A percentile compares a stretch with the other conserved stretches of the same genome.
phyloP scores from a whole-genome alignment of 2,888 invertebrate genomes.

The Scrobipalpa costella region DNA sequence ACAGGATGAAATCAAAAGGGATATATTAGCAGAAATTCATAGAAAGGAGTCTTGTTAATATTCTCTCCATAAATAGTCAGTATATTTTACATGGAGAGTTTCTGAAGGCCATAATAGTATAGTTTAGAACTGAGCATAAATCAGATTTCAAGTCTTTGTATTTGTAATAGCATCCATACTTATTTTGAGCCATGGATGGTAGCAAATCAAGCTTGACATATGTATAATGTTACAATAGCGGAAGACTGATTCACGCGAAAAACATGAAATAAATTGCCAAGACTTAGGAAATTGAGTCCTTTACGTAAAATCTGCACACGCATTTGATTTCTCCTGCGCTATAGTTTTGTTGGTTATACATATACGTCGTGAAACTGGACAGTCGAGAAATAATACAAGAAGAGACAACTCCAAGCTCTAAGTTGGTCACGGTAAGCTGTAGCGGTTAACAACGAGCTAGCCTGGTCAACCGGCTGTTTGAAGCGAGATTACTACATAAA shows the following conservation, averaged over 20 bases:
- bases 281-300: neutral
- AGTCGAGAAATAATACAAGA: conserved; percentile 71
- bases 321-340: conserved; percentile 6
- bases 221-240: no score
- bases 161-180: no score
- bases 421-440: conserved; percentile 77
- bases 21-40: neutral
- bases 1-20: conserved; percentile 9
- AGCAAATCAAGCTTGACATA: no score
- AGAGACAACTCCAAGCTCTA: conserved; percentile 75
- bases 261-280: neutral
- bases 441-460: conserved; percentile 59
- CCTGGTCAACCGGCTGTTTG: conserved; percentile 51
- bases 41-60: neutral
- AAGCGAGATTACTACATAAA: conserved; percentile 40
- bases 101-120: no score
- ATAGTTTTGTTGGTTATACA: conserved; percentile 46
- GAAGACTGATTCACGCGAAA: no score
- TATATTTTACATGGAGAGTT: no score
- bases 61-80: neutral
- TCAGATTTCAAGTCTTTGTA: no score
- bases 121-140: no score
- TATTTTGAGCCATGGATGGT: no score
- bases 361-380: conserved; percentile 70
- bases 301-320: neutral